phyloP scores from a whole-genome alignment of 2,797 vertebrate species.

The Streptopelia turtur region DNA sequence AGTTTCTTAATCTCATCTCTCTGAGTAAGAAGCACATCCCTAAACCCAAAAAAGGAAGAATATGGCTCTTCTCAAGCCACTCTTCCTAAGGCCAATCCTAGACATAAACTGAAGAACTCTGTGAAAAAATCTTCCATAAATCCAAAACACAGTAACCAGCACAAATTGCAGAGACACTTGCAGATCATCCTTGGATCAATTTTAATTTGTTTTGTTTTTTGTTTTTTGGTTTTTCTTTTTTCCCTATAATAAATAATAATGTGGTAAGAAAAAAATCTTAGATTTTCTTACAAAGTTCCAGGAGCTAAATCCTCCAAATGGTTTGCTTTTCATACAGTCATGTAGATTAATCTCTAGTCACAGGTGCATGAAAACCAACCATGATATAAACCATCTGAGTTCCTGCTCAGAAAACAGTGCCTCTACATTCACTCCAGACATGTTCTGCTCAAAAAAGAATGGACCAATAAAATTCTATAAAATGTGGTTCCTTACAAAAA shows the following conservation, averaged over 20 bases:
- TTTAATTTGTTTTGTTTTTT: no score
- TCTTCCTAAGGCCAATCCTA: neutral
- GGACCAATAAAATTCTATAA: neutral
- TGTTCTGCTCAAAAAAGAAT: neutral
- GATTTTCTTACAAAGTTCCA: neutral
- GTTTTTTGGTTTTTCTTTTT: neutral
- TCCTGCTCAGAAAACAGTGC: neutral
- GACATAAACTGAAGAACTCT: neutral
- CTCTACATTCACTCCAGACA: neutral
- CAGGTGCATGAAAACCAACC: neutral
- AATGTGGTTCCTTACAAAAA: neutral
- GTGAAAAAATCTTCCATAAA: neutral
- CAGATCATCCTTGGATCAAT: neutral
- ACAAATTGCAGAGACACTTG: neutral
- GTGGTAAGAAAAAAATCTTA: neutral
- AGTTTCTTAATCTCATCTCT: neutral
- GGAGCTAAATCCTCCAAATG: neutral
- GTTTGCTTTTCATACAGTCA: neutral
- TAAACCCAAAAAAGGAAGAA: neutral
- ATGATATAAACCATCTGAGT: neutral
- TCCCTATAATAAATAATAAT: neutral
- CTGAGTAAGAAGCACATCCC: neutral
- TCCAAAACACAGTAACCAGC: neutral
- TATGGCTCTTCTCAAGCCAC: fast-evolving
- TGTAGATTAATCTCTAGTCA: neutral